Conservation (phyloP, 2,113 vertebrate genomes). For the Prolemur simus region DNA sequence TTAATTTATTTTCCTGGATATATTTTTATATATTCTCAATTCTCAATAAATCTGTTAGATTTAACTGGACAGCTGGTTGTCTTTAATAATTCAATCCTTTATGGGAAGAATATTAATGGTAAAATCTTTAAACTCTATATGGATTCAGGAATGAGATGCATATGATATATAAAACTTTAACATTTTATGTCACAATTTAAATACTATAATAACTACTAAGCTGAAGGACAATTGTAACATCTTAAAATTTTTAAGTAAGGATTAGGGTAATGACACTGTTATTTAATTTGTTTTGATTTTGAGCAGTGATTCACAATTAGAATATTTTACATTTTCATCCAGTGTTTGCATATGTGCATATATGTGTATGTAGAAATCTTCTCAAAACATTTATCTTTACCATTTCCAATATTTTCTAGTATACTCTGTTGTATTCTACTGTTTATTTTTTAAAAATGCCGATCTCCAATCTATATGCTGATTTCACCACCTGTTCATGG, state of each 20-base stretch:
- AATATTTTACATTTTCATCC: neutral
- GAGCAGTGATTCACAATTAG: neutral
- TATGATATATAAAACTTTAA: neutral
- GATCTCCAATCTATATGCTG: conserved; percentile 29
- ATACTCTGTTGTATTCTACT: neutral
- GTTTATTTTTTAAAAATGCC: neutral
- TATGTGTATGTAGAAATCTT: neutral
- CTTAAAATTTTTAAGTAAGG: neutral
- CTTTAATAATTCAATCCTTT: conserved; percentile 10
- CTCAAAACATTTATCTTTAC: neutral
- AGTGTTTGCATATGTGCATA: neutral
- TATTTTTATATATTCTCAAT: neutral
- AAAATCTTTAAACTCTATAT: neutral
- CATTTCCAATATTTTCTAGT: neutral
- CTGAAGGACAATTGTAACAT: neutral
- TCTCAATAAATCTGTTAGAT: neutral
- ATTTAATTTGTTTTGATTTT: neutral
- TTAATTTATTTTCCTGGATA: neutral
- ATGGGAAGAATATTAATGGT: neutral
- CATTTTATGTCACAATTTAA: neutral
- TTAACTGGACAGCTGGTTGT: neutral
- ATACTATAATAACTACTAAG: neutral
- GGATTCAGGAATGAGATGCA: neutral
- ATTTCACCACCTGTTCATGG: conserved; percentile 52
- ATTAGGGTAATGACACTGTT: neutral